Evolutionary conservation across 2,888 invertebrate genomes (phyloP).

Genomic region (Homarus gammarus): DNA sequence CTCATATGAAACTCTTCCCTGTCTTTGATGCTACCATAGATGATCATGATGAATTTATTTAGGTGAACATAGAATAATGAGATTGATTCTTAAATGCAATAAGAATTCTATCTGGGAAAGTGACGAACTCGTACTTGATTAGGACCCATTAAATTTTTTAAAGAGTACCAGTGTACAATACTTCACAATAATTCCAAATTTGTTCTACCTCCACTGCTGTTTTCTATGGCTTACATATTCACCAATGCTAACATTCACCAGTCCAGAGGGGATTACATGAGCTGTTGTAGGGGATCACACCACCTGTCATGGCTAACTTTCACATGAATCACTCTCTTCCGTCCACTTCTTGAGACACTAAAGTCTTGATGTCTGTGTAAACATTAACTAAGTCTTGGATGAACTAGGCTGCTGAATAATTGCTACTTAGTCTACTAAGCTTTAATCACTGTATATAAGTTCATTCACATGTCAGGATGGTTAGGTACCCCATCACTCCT

Average conservation of each 20-base stretch:
- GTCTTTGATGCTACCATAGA: no score
- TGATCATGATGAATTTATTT: no score
- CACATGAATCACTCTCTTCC: constrained; percentile 38
- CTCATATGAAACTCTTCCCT: no score
- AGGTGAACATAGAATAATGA: no score
- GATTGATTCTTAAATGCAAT: no score
- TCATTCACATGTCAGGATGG: background rate
- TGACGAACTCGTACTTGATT: no score
- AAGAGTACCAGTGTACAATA: no score
- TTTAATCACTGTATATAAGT: constrained; percentile 4
- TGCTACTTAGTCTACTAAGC: background rate
- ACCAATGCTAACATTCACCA: background rate
- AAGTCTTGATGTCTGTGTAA: background rate
- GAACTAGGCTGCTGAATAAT: background rate
- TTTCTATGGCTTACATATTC: background rate
- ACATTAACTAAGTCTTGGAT: background rate
- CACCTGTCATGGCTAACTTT: constrained; percentile 13
- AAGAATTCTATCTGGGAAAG: no score
- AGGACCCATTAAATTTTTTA: no score
- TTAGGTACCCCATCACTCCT: background rate
- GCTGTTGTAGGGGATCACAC: background rate
- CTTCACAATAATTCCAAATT: background rate
- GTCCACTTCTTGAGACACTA: constrained; percentile 9
- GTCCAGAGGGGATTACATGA: no score
- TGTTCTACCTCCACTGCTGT: background rate